Conservation (phyloP, 2,797 vertebrate species). For the Melanotaenia trifasciata region DNA sequence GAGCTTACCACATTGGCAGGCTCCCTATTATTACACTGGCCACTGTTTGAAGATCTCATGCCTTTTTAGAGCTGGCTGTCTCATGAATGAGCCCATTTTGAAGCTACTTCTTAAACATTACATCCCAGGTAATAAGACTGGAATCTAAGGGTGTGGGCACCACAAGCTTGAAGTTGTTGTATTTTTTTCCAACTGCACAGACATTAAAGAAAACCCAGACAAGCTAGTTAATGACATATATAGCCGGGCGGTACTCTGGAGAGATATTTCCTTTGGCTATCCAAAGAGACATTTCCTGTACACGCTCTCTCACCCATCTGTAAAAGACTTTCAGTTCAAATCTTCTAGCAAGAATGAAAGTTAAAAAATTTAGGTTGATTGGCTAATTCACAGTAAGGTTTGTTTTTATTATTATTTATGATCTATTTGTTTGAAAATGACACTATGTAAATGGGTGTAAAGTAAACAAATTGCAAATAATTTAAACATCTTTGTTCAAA, state of each 20-base stretch:
- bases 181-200: constrained; percentile 20
- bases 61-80: constrained; percentile 11
- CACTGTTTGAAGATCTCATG: constrained; percentile 17
- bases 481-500: too few species aligned
- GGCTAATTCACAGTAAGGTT: too few species aligned
- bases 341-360: too few species aligned
- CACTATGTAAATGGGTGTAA: too few species aligned
- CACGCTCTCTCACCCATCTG: constrained; percentile 47
- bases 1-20: constrained; percentile 13
- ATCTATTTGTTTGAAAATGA: too few species aligned
- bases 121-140: constrained; percentile 16
- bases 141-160: constrained; percentile 22
- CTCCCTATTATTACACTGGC: constrained; percentile 10
- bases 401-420: too few species aligned
- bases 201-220: constrained; percentile 34
- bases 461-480: too few species aligned
- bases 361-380: too few species aligned
- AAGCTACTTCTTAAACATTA: constrained; percentile 20
- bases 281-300: constrained; percentile 70
- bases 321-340: constrained; percentile 12
- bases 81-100: constrained; percentile 5
- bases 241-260: constrained; percentile 24
- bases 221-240: constrained; percentile 37
- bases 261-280: constrained; percentile 69
- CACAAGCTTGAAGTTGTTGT: constrained; percentile 19